Evolutionary conservation across 2,113 vertebrate species (phyloP), one percentile per base, ranked within the genome.

Genomic region (Gulo gulo): DNA sequence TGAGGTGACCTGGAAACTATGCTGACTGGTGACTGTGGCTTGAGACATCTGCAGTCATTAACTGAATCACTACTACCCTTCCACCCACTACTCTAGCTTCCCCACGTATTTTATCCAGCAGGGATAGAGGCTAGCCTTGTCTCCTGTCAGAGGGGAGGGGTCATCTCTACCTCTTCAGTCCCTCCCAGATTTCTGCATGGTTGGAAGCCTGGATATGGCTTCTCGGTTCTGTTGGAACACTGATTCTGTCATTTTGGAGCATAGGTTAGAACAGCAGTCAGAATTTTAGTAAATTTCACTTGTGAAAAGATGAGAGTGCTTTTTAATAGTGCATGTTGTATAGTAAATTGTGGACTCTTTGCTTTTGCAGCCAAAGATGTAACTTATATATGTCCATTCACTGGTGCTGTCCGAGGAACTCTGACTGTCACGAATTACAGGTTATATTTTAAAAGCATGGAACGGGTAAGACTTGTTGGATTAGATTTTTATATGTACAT

Each of bases 321-420:
- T 95, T 96, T 96, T 78, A 95, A 29, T 84, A 78, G 13, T 50
- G 39, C 10, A 24, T 20, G 52, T 34, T 90, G 4, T n/a, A 47
- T 74, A 7, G 29, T 97, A 85, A 97, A 92, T 21, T 92, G 42
- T 93, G 90, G 29, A 81, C 65, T 45, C 5, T 52, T 39, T 93
- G 15, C 88, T 36, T 97, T 97, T 80, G 21, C 95, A 99, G 99
- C 99, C 84, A 99, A 99, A 98, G 99, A 99, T 95, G 99, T 99
- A 95, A 99, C 99, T 93, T 99, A 99, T 86, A 99, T 99, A 98
- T 99, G 99, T 97, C 99, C 99, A 7, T 99, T 99, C 98, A 99
- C 99, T 94, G 99, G 99, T 98, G 99, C 99, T 73, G 98, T 99
- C 76, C 99, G 99, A 97, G 99, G 99, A 98, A 99, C 99, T 0